Evolutionary conservation across 2,113 vertebrate species (phyloP).

Genomic region (Patagioenas fasciata): DNA sequence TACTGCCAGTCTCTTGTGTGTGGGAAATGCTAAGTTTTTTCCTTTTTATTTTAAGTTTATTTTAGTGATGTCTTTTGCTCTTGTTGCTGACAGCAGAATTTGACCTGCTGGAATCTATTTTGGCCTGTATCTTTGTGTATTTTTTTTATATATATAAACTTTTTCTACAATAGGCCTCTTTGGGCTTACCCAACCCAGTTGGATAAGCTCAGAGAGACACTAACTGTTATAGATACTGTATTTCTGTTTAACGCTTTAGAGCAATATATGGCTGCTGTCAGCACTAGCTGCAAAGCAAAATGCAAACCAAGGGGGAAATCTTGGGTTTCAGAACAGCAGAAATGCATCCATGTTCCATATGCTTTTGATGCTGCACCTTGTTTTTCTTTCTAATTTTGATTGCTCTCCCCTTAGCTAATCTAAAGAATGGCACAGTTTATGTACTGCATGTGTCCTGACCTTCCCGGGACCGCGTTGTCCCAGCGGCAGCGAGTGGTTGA

Average conservation of each 20-base stretch:
- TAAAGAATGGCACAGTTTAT: constrained; percentile 42
- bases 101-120: constrained; percentile 79
- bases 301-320: constrained; percentile 88
- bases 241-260: constrained; percentile 86
- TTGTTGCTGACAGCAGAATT: constrained; percentile 83
- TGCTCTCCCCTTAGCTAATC: constrained; percentile 41
- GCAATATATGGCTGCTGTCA: constrained; percentile 90
- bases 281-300: constrained; percentile 95
- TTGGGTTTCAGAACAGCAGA: constrained; percentile 90
- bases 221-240: constrained; percentile 84
- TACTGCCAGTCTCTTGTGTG: constrained; percentile 76
- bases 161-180: constrained; percentile 85
- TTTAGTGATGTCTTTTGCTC: constrained; percentile 79
- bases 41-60: constrained; percentile 64
- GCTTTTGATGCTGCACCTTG: constrained; percentile 44
- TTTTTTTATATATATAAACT: constrained; percentile 62
- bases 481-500: constrained; percentile 26
- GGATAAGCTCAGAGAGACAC: constrained; percentile 90
- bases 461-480: constrained; percentile 2
- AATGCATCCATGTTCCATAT: constrained; percentile 52
- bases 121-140: constrained; percentile 99
- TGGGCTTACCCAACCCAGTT: constrained; percentile 93
- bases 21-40: constrained; percentile 76
- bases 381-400: constrained; percentile 41
- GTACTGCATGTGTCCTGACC: constrained; percentile 55